phyloP scores from a whole-genome alignment of 2,113 vertebrate species.

The Suricata suricatta region DNA sequence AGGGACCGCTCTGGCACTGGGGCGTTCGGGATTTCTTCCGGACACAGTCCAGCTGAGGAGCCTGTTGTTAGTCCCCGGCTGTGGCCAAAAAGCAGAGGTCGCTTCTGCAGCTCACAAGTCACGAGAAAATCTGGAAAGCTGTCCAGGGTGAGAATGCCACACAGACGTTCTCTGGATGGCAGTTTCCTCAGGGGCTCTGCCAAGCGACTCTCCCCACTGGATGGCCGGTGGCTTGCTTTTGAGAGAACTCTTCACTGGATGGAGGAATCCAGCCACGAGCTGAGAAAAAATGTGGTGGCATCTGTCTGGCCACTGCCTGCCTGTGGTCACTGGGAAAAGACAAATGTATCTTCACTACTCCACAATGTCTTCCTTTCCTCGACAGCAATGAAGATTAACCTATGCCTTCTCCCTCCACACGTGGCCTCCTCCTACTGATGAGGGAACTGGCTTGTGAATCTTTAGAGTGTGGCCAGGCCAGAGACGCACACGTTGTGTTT shows the following conservation, averaged over 20 bases:
- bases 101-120: not conserved
- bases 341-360: not conserved
- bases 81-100: not conserved
- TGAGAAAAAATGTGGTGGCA: not conserved
- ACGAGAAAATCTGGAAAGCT: not conserved
- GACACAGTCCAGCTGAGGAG: not conserved
- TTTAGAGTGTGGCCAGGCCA: accelerated
- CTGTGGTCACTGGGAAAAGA: not conserved
- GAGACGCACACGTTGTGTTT: not conserved
- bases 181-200: not conserved
- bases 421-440: not conserved
- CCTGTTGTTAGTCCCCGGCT: too few species aligned
- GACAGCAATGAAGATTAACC: not conserved
- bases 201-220: not conserved
- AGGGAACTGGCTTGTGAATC: not conserved
- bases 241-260: not conserved
- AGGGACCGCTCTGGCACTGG: not conserved
- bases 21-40: not conserved
- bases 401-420: accelerated
- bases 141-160: not conserved
- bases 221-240: not conserved
- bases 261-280: not conserved
- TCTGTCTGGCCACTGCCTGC: not conserved
- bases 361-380: not conserved
- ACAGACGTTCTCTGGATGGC: not conserved